phyloP scores from a whole-genome alignment of 2,113 vertebrate genomes.

The Notechis scutatus region DNA sequence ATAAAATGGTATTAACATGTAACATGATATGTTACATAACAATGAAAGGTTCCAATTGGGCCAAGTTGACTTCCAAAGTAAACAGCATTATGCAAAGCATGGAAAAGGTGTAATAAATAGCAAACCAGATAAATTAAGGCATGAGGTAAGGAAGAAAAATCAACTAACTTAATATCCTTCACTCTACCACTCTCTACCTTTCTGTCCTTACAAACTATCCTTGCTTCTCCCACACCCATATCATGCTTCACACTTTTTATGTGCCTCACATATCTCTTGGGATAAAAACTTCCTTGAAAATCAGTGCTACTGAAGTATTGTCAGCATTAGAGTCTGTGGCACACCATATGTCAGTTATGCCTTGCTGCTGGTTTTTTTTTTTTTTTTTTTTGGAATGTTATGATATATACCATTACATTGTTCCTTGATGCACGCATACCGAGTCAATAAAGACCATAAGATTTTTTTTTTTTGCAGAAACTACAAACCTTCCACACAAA shows the following conservation, averaged over 20 bases:
- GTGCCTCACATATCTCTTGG: background rate
- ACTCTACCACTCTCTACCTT: background rate
- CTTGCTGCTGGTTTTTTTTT: background rate
- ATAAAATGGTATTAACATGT: background rate
- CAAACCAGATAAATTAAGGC: background rate
- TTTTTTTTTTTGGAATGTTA: background rate
- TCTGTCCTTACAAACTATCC: background rate
- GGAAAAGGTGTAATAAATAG: background rate
- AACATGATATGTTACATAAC: background rate
- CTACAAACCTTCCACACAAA: slow-evolving; percentile 4
- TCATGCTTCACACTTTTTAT: background rate
- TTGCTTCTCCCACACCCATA: background rate
- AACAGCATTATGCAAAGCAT: background rate
- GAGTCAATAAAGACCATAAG: slow-evolving; percentile 12
- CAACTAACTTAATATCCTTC: background rate
- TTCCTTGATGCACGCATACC: background rate
- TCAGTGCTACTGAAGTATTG: background rate
- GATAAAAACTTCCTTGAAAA: background rate
- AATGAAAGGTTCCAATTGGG: background rate
- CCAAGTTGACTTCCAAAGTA: background rate
- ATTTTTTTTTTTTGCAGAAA: background rate
- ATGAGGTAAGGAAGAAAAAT: background rate
- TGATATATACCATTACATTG: background rate
- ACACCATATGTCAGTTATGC: background rate
- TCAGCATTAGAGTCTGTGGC: background rate